Evolutionary conservation across 2,797 vertebrate genomes (phyloP).

Genomic region (Alectoris magna): DNA sequence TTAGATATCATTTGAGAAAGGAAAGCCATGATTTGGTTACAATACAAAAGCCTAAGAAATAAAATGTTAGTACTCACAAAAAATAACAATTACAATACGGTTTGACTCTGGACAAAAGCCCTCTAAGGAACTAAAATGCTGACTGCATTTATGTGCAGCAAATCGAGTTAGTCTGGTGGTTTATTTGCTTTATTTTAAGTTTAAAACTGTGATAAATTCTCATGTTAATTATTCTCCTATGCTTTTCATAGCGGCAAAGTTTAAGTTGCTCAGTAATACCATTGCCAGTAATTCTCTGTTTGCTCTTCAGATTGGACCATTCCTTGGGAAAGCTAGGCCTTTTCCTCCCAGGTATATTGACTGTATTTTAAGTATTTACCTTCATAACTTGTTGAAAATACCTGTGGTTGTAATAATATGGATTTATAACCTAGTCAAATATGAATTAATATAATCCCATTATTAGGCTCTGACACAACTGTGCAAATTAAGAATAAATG

Average conservation of each 20-base stretch:
- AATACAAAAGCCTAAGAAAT: conserved; percentile 19
- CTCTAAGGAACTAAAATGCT: not conserved
- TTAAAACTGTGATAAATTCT: conserved; percentile 31
- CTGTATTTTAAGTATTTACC: not conserved
- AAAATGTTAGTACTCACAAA: not conserved
- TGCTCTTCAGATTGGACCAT: conserved; percentile 85
- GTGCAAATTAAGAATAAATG: not conserved
- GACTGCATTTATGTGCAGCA: not conserved
- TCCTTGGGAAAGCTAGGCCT: conserved; percentile 90
- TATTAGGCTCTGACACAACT: not conserved
- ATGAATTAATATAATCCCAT: not conserved
- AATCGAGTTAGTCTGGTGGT: not conserved
- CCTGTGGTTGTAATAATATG: not conserved
- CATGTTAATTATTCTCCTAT: not conserved
- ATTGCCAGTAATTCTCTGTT: not conserved
- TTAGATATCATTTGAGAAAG: conserved; percentile 18
- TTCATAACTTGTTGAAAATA: conserved; percentile 15
- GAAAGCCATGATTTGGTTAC: conserved; percentile 5
- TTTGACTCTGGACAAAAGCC: not conserved
- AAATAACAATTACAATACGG: not conserved
- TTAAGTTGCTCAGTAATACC: conserved; percentile 3
- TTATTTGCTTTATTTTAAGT: not conserved
- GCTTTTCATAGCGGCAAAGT: not conserved
- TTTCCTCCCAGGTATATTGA: conserved; percentile 88
- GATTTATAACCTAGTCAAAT: not conserved